A percentile compares a stretch with the other conserved stretches of the same genome.
Evolutionary conservation across 2,797 vertebrate genomes (phyloP).

Genomic region (Philypnodon macrostomus): DNA sequence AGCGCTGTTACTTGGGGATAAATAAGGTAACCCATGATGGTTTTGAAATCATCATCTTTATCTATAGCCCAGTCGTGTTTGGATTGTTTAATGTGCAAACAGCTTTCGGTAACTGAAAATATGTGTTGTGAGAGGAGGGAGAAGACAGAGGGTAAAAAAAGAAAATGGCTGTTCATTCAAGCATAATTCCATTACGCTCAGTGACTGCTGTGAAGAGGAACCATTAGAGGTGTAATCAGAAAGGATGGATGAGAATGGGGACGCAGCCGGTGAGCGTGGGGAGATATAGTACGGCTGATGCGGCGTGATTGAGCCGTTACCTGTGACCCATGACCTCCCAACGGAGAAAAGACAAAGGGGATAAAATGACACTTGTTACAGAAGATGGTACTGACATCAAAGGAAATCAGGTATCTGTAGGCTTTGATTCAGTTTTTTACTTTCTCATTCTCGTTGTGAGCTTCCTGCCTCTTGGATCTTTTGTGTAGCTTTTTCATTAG

Average conservation of each 20-base stretch:
- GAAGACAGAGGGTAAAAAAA: slow-evolving; percentile 15
- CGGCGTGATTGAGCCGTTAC: slow-evolving; percentile 45
- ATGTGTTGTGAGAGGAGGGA: slow-evolving; percentile 3
- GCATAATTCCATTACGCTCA: slow-evolving; percentile 72
- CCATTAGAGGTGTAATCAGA: slow-evolving; percentile 73
- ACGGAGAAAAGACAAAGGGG: slow-evolving; percentile 18
- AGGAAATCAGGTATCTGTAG: too few relatives aligned
- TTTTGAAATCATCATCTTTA: not conserved
- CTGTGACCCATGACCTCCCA: slow-evolving; percentile 48
- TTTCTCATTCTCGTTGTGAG: too few relatives aligned
- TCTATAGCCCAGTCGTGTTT: slow-evolving; percentile 6
- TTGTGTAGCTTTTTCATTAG: too few relatives aligned
- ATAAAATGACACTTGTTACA: slow-evolving; percentile 48
- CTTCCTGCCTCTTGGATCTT: too few relatives aligned
- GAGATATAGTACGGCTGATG: slow-evolving; percentile 51
- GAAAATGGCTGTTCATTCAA: slow-evolving; percentile 59
- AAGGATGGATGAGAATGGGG: slow-evolving; percentile 62
- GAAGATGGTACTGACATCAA: slow-evolving; percentile 27
- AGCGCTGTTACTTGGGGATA: not conserved
- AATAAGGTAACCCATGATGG: too few relatives aligned
- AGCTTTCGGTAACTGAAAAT: slow-evolving; percentile 44
- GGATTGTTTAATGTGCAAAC: slow-evolving; percentile 48
- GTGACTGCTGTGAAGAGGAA: slow-evolving; percentile 69
- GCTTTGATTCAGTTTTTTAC: too few relatives aligned
- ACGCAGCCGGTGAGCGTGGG: slow-evolving; percentile 34